phyloP scores from a whole-genome alignment of 2,113 vertebrate species.

The Rhinolophus ferrumequinum region DNA sequence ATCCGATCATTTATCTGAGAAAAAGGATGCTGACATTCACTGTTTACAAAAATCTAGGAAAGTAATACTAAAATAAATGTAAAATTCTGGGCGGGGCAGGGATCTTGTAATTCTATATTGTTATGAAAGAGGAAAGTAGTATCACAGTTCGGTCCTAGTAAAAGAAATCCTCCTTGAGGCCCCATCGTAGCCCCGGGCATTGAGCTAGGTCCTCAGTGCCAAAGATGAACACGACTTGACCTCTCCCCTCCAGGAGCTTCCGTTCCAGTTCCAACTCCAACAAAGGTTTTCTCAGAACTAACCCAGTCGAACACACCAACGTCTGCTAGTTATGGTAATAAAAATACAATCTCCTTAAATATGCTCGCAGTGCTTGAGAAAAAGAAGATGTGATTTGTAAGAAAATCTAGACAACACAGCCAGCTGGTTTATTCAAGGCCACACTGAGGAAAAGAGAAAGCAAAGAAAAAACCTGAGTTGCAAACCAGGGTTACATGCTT shows the following conservation, averaged over 20 bases:
- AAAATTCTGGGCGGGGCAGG: background rate
- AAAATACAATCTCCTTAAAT: background rate
- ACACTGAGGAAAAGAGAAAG: background rate
- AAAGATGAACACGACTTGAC: background rate
- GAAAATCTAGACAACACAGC: conserved; percentile 37
- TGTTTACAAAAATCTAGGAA: conserved; percentile 29
- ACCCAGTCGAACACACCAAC: background rate
- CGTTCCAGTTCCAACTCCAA: conserved; percentile 12
- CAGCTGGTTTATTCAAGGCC: background rate
- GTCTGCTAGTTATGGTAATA: conserved; percentile 40
- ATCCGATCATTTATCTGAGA: background rate
- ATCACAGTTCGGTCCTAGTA: background rate
- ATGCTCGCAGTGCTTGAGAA: background rate
- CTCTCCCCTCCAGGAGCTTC: conserved; percentile 21
- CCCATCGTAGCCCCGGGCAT: background rate
- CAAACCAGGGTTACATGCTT: background rate
- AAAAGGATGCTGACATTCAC: background rate
- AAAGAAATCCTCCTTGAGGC: background rate
- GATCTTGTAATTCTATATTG: background rate
- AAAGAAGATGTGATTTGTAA: conserved; percentile 31
- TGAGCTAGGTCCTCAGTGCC: background rate
- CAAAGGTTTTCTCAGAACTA: conserved; percentile 47
- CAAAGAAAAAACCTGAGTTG: background rate
- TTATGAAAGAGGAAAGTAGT: background rate
- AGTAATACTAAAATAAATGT: conserved; percentile 16